These are phyloP conservation scores for Pandemis cinnamomeana DNA, from an alignment of 2,888 invertebrate species.

Conservation along the genomic window DNA sequence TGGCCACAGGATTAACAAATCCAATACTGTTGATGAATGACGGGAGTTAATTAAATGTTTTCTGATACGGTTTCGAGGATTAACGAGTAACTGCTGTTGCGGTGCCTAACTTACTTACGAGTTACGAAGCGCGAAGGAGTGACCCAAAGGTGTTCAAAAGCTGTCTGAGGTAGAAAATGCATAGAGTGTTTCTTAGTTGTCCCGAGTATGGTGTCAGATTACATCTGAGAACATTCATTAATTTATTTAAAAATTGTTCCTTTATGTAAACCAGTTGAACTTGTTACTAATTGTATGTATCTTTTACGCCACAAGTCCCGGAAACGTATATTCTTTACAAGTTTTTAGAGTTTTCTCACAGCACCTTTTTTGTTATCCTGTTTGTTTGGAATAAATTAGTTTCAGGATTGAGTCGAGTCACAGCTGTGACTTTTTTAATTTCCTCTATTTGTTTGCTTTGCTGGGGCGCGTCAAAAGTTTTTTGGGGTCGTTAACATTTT, in stretches of 20 bases:
- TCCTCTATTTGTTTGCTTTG: conserved; percentile 55
- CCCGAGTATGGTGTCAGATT: neutral
- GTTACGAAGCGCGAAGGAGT: neutral
- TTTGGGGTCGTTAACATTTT: conserved; percentile 39
- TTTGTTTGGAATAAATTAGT: conserved; percentile 66
- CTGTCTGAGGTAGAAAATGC: neutral
- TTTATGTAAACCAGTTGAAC: conserved; percentile 51
- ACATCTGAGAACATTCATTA: neutral
- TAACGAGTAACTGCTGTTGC: conserved; percentile 5
- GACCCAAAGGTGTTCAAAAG: neutral
- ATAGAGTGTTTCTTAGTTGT: neutral
- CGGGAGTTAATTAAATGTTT: conserved; percentile 65
- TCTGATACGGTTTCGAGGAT: conserved; percentile 34
- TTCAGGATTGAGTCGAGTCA: conserved; percentile 48
- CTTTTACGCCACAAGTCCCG: conserved; percentile 56
- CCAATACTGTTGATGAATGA: conserved; percentile 74
- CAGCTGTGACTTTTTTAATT: conserved; percentile 74
- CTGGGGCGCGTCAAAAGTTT: conserved; percentile 37
- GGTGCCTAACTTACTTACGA: neutral
- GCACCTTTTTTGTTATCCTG: conserved; percentile 71
- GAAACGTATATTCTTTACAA: conserved; percentile 58
- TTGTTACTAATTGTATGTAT: conserved; percentile 48
- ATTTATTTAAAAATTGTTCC: conserved; percentile 39
- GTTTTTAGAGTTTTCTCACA: conserved; percentile 65
- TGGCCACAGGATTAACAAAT: conserved; percentile 70